Conservation (phyloP, 2,797 vertebrate species). For the Myiothlypis coronata region DNA sequence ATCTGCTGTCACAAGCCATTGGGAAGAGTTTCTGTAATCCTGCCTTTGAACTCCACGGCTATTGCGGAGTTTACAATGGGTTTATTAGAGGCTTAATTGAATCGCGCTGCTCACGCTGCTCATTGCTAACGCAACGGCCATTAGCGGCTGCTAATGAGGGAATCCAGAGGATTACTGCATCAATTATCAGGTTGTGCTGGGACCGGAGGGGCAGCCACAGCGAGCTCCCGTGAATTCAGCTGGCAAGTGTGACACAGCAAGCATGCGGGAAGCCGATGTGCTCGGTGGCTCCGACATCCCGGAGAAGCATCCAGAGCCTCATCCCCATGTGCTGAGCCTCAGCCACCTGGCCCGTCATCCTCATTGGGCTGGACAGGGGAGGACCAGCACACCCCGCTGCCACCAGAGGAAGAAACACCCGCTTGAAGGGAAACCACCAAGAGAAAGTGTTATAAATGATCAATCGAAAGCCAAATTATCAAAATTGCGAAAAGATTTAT, state of each 20-base stretch:
- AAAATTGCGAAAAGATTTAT: no score
- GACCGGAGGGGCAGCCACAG: conserved; percentile 39
- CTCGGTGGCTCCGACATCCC: neutral
- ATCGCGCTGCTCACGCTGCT: conserved; percentile 32
- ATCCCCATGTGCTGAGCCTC: neutral
- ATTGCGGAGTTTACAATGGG: conserved; percentile 60
- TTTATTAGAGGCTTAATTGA: conserved; percentile 75
- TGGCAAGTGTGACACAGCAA: neutral
- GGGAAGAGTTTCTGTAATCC: conserved; percentile 22
- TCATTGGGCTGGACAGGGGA: neutral
- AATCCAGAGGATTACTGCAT: conserved; percentile 72
- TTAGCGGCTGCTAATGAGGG: conserved; percentile 74
- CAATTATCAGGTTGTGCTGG: conserved; percentile 69
- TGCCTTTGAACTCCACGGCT: conserved; percentile 59
- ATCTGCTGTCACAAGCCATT: conserved; percentile 12
- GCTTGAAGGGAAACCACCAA: neutral
- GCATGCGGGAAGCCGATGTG: fast-evolving
- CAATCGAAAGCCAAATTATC: no score
- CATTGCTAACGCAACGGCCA: conserved; percentile 48
- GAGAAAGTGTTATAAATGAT: neutral
- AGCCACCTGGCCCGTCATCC: neutral
- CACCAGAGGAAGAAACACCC: neutral
- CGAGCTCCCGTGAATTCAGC: conserved; percentile 46
- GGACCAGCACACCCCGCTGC: fast-evolving
- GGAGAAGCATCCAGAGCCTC: neutral